Evolutionary conservation across 1,140 invertebrate genomes (phyloP), one percentile per base, ranked within the genome.

Genomic region (Pteromalus puparum): DNA sequence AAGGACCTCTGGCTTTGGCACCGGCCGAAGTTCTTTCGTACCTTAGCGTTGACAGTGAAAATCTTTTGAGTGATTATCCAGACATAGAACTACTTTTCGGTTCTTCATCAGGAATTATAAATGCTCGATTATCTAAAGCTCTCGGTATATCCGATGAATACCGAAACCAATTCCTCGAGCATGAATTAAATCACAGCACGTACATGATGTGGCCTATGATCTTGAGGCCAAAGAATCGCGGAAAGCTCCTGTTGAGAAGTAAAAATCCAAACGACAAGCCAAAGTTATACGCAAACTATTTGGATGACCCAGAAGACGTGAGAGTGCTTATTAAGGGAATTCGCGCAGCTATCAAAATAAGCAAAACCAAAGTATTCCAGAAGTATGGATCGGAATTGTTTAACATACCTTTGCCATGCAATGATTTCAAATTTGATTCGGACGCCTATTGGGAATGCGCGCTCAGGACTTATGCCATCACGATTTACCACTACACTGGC

Each of bases 361-460:
- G 24, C 24, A 61, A 65, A 46, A 78, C 76, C 15, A 65, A 30
- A 28, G 46, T 53, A 7, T 21, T 78, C 15, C 46, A 78, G n/a
- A 78, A 46, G 76, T 78, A 78, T 34, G 28, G 28, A 7, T 78
- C 76, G 0, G 18, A 61, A 26, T 21, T 78, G 13, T 61, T n/a
- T 26, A 2, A 26, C 3, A 9, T 78, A 10, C 46, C 48, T 18
- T n/a, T 61, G 28, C 46, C 24, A 9, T 78, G 76, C 38, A 28
- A 30, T 9, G 15, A 61, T 61, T 61, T 61, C 26, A 9, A 18
- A 2, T 78, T 26, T 46, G 76, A 78, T 26, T 61, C 76, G 1
- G 76, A 78, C 12, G 24, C 53, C 24, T 78, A 78, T 28, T 78
- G 76, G 76, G 76, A 78, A 28, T 78, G 76, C 53, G 76, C 76